Base-by-base conservation (phyloP, 2,888 invertebrate genomes). In the Elmis aenea region DNA sequence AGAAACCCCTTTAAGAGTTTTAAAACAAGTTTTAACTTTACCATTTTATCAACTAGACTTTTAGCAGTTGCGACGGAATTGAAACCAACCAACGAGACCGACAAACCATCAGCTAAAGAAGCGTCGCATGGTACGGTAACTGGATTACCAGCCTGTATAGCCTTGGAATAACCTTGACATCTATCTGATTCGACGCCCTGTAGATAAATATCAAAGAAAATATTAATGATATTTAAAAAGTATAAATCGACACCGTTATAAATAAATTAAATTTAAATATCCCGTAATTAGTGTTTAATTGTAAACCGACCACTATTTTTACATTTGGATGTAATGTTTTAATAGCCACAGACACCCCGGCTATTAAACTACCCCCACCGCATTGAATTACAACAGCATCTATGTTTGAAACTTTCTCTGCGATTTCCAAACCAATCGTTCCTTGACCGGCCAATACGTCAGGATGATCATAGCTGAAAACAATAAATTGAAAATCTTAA, bases 371-470 rank as follows among this genome's bases (percentile, higher is more conserved):
- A 1, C 86, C 92, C n/a, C 94, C 95, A 0, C 95, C 95, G 1
- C 93, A 88, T 0, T 95, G 95, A 9, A 96, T 82, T 11, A 96
- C 73, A 14, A 94, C 80, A 0, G 93, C 93, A 65, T 95, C 92
- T 8, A 92, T 79, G 37, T 87, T 78, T 0, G 83, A 77, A 1
- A 94, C 87, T 66, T 95, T 91, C 57, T 94, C 92, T 13, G 90
- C 66, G 39, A 95, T 92, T 70, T 95, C 95, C 53, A 96, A 69
- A 0, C 92, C 95, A 57, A 93, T 77, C 0, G 95, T 95, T 5
- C 95, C 95, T 66, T 94, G 94, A 0, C 95, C 95, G 1, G 94
- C 90, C 75, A 95, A 84, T 45, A 95, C 91, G 62, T 93, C 83
- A 0, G 94, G 94, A 65, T 95, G 92, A 66, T 96, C 95, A 60